These are phyloP conservation scores for Sebastes hopkinsi DNA, from an alignment of 2,797 vertebrate genomes.

Conservation along the genomic window DNA sequence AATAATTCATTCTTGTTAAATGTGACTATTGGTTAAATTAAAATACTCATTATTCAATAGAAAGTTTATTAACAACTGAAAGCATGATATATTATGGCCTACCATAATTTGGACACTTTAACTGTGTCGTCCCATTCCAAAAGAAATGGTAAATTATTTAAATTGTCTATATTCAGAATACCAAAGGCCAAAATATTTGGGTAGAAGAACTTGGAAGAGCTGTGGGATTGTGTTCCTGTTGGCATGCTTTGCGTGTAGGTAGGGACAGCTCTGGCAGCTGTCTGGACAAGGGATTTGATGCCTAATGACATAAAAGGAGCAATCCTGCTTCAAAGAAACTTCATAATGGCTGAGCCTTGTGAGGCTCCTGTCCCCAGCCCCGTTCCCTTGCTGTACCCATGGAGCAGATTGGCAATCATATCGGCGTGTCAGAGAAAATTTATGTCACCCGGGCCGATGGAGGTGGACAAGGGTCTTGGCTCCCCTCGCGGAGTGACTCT, in stretches of 20 bases:
- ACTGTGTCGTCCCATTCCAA: neutral
- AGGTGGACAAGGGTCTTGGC: slow-evolving; percentile 67
- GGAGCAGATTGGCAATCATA: slow-evolving; percentile 69
- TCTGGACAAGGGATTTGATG: slow-evolving; percentile 28
- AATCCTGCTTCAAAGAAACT: slow-evolving; percentile 30
- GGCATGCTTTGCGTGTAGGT: neutral
- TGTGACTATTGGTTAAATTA: neutral
- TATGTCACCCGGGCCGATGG: slow-evolving; percentile 61
- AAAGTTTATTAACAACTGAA: too few relatives aligned
- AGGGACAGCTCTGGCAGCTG: slow-evolving; percentile 5
- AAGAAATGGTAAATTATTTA: neutral
- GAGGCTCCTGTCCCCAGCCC: slow-evolving; percentile 22
- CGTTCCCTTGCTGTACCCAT: slow-evolving; percentile 21
- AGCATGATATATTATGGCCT: neutral
- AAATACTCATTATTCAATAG: neutral
- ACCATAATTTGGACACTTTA: neutral
- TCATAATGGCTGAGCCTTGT: slow-evolving; percentile 28
- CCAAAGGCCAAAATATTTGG: neutral
- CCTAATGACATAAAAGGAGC: slow-evolving; percentile 40
- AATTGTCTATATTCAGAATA: neutral
- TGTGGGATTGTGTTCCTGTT: neutral
- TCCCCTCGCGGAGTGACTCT: slow-evolving; percentile 64
- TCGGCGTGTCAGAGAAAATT: slow-evolving; percentile 61
- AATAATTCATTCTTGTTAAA: neutral
- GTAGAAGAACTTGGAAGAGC: neutral